A percentile compares a stretch with the other conserved stretches of the same genome.
phyloP scores from a whole-genome alignment of 2,888 invertebrate species.

The Allolobophora icterica region DNA sequence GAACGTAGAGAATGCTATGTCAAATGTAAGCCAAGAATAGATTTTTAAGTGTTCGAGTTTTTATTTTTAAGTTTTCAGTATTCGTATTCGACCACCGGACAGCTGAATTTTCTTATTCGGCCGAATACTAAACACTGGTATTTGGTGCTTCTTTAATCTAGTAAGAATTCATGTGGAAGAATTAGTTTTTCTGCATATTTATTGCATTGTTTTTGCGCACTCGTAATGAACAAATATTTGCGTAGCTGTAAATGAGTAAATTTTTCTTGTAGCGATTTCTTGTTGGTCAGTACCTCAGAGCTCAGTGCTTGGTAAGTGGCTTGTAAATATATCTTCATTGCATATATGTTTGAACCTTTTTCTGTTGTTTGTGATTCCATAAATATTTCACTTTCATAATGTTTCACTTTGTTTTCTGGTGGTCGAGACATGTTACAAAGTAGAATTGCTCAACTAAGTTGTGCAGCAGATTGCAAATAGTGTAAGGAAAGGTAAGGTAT shows the following conservation, averaged over 20 bases:
- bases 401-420: background rate
- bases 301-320: conserved; percentile 18
- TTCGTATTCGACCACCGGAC: too few species aligned
- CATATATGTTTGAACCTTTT: too few species aligned
- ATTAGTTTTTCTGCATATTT: background rate
- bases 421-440: background rate
- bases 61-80: too few species aligned
- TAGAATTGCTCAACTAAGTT: background rate
- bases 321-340: too few species aligned
- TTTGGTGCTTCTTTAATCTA: too few species aligned
- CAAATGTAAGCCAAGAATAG: too few species aligned
- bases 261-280: conserved; percentile 20
- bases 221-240: background rate
- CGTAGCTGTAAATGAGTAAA: background rate
- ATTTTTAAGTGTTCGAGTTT: too few species aligned
- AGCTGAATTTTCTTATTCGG: too few species aligned
- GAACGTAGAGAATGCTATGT: too few species aligned
- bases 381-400: too few species aligned
- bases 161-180: background rate
- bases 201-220: background rate
- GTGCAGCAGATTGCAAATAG: background rate
- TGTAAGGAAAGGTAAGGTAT: background rate
- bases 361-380: too few species aligned
- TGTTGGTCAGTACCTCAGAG: background rate
- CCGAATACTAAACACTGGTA: too few species aligned